Evolutionary conservation across 2,888 invertebrate species (phyloP), one percentile per base, ranked within the genome.

Genomic region (Lycophotia porphyrea): DNA sequence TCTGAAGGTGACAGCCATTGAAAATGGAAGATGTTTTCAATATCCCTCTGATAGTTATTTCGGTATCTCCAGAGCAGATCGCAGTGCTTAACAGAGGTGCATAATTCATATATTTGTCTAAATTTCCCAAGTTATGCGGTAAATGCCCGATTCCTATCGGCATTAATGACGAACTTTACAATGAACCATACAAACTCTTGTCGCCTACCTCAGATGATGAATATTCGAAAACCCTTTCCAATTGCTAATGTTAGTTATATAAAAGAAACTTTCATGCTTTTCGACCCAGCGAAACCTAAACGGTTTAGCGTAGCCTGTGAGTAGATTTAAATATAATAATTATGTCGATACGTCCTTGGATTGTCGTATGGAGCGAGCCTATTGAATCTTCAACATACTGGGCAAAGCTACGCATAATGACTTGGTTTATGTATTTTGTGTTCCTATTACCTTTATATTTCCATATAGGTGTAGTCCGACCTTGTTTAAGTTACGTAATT

Each of bases 401-500:
- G 34, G 27, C 8, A 21, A 55, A 47, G 60, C 58, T 24, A 61
- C 13, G 13, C 44, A 39, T 31, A 76, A 18, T 13, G 18, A n/a
- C 5, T 39, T 47, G 15, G 27, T 78, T 44, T 55, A 66, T 34
- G 34, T 42, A 47, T 27, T 18, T 42, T 5, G 5, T 61, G 11
- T 36, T 74, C 11, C 1, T 67, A 24, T 39, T 52, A 47, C n/a
- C 44, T 78, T 44, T 47, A 66, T 74, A 66, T 74, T 63, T 76
- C 61, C 66, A 81, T 55, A 52, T 5, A 34, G 31, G 36, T 65
- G 24, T 52, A 27, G 13, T 24, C 34, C 60, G 65, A 47, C 70
- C 82, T 80, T 78, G 82, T 47, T 34, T 39, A 44, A 52, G 77
- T 82, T 52, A 78, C 65, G 70, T 65, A 78, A 78, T 65, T n/a